These are phyloP conservation scores for Mobula hypostoma DNA, from an alignment of 2,113 vertebrate species.

Conservation along the genomic window DNA sequence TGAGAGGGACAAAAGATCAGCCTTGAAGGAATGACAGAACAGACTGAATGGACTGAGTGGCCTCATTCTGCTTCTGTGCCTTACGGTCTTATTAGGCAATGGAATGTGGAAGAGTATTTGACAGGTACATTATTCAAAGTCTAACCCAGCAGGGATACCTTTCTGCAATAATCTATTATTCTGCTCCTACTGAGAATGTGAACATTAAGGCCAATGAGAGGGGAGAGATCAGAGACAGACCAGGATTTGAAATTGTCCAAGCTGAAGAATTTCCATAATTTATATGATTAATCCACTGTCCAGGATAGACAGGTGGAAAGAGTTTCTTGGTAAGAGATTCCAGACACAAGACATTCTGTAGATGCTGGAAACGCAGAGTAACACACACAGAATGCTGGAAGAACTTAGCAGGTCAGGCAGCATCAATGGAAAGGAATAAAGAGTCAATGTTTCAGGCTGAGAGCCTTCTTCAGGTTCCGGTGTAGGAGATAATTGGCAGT, in stretches of 20 bases:
- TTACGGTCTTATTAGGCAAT: too few relatives aligned
- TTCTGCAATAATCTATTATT: not conserved
- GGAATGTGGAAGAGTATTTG: not conserved
- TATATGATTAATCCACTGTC: not conserved
- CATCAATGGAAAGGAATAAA: too few relatives aligned
- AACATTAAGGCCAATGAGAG: not conserved
- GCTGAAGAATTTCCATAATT: not conserved
- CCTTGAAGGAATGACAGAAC: too few relatives aligned
- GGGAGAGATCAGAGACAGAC: not conserved
- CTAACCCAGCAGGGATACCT: not conserved
- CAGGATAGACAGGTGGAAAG: not conserved
- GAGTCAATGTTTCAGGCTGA: too few relatives aligned
- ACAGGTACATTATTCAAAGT: slow-evolving; percentile 16
- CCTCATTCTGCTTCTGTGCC: too few relatives aligned
- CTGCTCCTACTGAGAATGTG: not conserved
- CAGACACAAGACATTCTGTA: too few relatives aligned
- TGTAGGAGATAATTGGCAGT: not conserved
- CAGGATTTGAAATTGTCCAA: not conserved
- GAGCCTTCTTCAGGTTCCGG: not conserved
- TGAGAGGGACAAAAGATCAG: too few relatives aligned
- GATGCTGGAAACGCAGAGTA: too few relatives aligned
- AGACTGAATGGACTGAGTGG: too few relatives aligned
- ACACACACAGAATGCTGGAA: too few relatives aligned
- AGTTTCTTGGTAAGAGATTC: not conserved
- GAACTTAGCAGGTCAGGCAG: too few relatives aligned